Evolutionary conservation across 92 coral and sea anemone species (phyloP).

Genomic region (Palythoa caribaeorum): DNA sequence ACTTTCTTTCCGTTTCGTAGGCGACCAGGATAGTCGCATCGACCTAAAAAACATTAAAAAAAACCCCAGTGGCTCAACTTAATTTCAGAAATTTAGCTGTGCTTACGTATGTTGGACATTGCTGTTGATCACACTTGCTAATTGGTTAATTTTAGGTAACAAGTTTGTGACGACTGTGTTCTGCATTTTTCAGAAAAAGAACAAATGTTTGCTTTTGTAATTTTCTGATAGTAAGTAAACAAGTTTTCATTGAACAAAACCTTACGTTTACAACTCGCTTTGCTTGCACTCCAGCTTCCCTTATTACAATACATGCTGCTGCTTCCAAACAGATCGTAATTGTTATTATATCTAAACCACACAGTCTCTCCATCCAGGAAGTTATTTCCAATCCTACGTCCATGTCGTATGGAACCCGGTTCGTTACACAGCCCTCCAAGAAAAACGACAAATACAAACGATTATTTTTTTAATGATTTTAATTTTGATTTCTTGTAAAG

Average conservation of each 20-base stretch:
- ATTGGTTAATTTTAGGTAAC: too few relatives aligned
- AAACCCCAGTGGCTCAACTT: too few relatives aligned
- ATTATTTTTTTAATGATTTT: too few relatives aligned
- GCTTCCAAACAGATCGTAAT: conserved; percentile 3
- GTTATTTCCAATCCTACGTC: neutral
- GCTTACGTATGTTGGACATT: too few relatives aligned
- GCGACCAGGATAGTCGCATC: conserved; percentile 6
- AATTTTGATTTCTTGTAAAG: too few relatives aligned
- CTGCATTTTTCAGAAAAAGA: too few relatives aligned
- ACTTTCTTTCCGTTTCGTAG: conserved; percentile 14
- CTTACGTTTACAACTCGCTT: neutral
- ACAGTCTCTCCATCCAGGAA: conserved; percentile 1
- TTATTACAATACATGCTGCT: neutral
- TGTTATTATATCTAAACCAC: neutral
- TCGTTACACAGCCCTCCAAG: neutral
- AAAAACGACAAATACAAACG: too few relatives aligned
- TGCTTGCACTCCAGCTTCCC: neutral
- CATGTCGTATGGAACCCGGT: neutral
- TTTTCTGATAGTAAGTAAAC: neutral
- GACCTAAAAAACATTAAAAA: conserved; percentile 18
- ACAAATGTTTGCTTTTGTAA: too few relatives aligned
- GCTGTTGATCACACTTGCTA: too few relatives aligned
- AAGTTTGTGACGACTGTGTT: too few relatives aligned
- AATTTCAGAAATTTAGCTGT: too few relatives aligned
- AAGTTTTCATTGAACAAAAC: neutral